Evolutionary conservation across 2,888 invertebrate genomes (phyloP).

Genomic region (Malachius bipustulatus): DNA sequence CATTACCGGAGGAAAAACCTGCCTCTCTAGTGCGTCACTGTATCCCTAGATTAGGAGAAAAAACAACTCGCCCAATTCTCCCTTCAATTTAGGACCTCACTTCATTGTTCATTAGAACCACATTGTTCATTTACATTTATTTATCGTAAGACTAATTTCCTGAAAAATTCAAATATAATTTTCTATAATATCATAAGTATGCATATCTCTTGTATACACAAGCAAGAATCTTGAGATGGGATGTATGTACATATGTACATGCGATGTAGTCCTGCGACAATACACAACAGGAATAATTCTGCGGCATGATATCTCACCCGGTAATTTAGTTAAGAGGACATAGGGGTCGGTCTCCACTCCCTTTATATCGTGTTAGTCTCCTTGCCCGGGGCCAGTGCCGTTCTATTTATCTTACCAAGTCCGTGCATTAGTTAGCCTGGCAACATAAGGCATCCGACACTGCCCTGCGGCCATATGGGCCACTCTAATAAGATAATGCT

Average conservation of each 20-base stretch:
- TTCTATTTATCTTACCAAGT: conserved; percentile 38
- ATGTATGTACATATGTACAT: too few relatives aligned
- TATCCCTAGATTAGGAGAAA: conserved; percentile 5
- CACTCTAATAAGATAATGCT: conserved; percentile 33
- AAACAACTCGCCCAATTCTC: neutral
- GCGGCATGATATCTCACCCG: conserved; percentile 27
- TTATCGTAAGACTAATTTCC: too few relatives aligned
- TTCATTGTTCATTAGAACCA: too few relatives aligned
- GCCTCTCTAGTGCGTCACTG: conserved; percentile 21
- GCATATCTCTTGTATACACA: too few relatives aligned
- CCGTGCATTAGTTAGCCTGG: conserved; percentile 32
- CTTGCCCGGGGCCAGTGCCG: conserved; percentile 33
- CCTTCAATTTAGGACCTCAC: too few relatives aligned
- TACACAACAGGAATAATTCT: conserved; percentile 9
- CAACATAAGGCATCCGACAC: conserved; percentile 33
- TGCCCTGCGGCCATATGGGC: conserved; percentile 31
- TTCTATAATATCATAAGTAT: too few relatives aligned
- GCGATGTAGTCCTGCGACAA: too few relatives aligned
- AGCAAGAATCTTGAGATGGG: too few relatives aligned
- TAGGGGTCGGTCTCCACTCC: conserved; percentile 24
- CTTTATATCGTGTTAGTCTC: conserved; percentile 37
- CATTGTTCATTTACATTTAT: too few relatives aligned
- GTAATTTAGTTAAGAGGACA: conserved; percentile 35
- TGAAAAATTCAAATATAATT: too few relatives aligned
- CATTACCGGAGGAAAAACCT: conserved; percentile 28